These are phyloP conservation scores for Thymelicus lineola DNA, from an alignment of 2,888 invertebrate species.

Conservation along the genomic window DNA sequence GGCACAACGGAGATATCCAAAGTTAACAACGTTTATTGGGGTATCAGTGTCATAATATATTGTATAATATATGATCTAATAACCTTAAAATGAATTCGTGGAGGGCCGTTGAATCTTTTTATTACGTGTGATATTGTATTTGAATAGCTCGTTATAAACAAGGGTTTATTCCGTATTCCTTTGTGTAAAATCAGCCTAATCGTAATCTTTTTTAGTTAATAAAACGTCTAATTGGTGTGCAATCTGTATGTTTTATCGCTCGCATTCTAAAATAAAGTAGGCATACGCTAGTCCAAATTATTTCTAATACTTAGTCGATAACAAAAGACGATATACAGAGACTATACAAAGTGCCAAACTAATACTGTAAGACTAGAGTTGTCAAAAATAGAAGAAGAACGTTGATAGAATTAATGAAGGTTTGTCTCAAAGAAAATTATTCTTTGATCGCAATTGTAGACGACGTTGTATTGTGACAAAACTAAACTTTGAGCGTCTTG, in stretches of 20 bases:
- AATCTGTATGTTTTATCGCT: neutral
- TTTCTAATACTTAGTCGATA: too few relatives aligned
- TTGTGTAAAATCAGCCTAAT: constrained; percentile 11
- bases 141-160: constrained; percentile 28
- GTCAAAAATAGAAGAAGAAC: too few relatives aligned
- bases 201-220: neutral
- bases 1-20: neutral
- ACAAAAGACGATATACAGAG: too few relatives aligned
- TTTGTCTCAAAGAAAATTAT: too few relatives aligned
- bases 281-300: too few relatives aligned
- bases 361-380: too few relatives aligned
- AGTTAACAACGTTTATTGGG: constrained; percentile 17
- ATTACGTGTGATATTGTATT: constrained; percentile 32
- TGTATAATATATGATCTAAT: constrained; percentile 32
- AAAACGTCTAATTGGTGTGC: neutral
- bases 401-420: too few relatives aligned
- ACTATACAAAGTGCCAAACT: too few relatives aligned
- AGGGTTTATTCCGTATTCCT: constrained; percentile 8
- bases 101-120: constrained; percentile 26
- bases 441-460: too few relatives aligned
- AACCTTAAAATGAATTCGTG: constrained; percentile 30
- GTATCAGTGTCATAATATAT: constrained; percentile 27
- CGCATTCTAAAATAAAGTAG: too few relatives aligned
- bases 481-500: too few relatives aligned
- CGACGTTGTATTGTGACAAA: too few relatives aligned